Evolutionary conservation across 2,113 vertebrate species (phyloP), one percentile per base, ranked within the genome.

Genomic region (Regulus satrapa): DNA sequence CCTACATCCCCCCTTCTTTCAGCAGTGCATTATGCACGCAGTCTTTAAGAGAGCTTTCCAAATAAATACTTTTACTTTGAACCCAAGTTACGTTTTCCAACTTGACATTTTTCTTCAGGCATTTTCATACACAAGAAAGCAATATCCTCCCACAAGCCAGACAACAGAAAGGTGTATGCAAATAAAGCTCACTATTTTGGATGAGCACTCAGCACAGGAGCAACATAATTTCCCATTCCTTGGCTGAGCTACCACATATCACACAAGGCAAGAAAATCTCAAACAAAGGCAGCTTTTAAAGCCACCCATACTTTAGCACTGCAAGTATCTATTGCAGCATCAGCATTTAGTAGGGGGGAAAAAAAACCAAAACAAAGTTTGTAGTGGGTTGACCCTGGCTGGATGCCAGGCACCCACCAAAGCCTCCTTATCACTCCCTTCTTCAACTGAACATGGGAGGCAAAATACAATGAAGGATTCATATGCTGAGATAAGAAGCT

Each of bases 401-500:
- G 32, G 21, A 77, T 52, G 46, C 46, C 38, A 32, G 26, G 38
- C 18, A 41, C 4, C 18, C 46, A 86, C 38, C 18, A 77, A 86
- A 68, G 18, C 54, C 54, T 31, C 43, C 58, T 20, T 28, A 58
- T 21, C 54, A 21, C 9, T 32, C 10, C 9, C 26, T 32, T 76
- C 72, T 1, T 1, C 8, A 32, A 51, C 12, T 32, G 18, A 58
- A 38, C 15, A 8, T 20, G 21, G 12, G 32, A 36, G 14, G 77
- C 32, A 68, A 77, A 86, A 45, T 13, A 38, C 10, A 68, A 68
- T 16, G 5, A 86, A 61, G 18, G 23, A 52, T 38, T 45, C 38
- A 23, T n/a, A 61, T 0, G 0, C 1, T 28, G 26, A 59, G 32
- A 32, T 32, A 52, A 67, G 16, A 34, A 49, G 12, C 26, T 14